phyloP scores from a whole-genome alignment of 2,113 vertebrate species.

The Marmota flaviventris region DNA sequence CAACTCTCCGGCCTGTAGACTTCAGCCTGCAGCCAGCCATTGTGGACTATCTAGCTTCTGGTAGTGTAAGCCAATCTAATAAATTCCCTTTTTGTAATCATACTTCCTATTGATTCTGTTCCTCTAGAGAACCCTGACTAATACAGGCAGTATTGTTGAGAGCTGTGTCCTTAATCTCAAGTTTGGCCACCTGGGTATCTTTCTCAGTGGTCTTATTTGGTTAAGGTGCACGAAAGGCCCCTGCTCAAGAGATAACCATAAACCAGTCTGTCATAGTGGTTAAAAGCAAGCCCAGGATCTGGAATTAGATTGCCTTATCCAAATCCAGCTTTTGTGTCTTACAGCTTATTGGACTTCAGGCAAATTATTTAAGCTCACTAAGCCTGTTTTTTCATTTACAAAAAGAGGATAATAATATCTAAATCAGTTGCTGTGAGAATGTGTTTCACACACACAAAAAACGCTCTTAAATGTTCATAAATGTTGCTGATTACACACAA shows the following conservation, averaged over 20 bases:
- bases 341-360: not conserved
- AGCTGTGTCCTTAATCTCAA: not conserved
- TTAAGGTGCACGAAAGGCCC: not conserved
- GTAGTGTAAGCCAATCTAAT: too few relatives aligned
- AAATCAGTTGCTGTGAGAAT: not conserved
- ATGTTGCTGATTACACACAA: not conserved
- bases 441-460: not conserved
- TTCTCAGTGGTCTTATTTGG: not conserved
- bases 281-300: not conserved
- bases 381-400: not conserved
- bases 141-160: not conserved
- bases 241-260: not conserved
- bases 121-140: too few relatives aligned
- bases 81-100: too few relatives aligned
- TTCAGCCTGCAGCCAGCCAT: too few relatives aligned
- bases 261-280: not conserved
- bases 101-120: too few relatives aligned
- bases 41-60: too few relatives aligned
- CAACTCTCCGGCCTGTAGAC: too few relatives aligned
- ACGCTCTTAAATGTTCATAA: not conserved
- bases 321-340: not conserved
- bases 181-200: not conserved
- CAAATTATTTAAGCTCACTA: conserved; percentile 36
- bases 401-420: not conserved
- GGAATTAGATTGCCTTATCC: not conserved